phyloP scores from a whole-genome alignment of 2,113 vertebrate species.

The Rhinolophus sinicus region DNA sequence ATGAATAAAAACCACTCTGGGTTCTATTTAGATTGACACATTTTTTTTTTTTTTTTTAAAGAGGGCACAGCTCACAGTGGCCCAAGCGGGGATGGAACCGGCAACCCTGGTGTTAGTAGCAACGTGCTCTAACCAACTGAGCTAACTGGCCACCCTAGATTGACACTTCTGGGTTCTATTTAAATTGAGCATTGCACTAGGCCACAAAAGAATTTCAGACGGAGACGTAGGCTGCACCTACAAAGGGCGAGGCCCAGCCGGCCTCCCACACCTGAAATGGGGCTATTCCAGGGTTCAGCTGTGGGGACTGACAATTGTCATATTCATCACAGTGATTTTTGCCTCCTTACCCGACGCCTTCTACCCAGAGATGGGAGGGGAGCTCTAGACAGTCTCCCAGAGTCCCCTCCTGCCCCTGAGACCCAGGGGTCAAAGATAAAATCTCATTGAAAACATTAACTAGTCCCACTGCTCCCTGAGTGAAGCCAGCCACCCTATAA shows the following conservation, averaged over 20 bases:
- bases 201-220: not conserved
- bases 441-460: not conserved
- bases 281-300: not conserved
- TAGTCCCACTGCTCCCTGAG: not conserved
- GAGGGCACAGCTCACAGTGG: no score
- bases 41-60: no score
- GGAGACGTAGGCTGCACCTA: no score
- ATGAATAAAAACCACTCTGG: not conserved
- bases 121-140: no score
- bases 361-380: not conserved
- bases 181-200: not conserved
- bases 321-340: not conserved
- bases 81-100: no score
- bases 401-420: not conserved
- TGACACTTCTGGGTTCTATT: not conserved
- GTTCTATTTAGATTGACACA: not conserved
- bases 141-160: no score
- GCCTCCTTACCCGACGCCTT: not conserved
- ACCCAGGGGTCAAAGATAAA: not conserved
- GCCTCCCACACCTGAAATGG: not conserved
- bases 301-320: not conserved
- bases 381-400: not conserved
- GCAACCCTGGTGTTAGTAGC: no score
- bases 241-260: no score
- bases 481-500: not conserved